These are phyloP conservation scores for Sthenelais limicola DNA, from an alignment of 2,888 invertebrate genomes.

Conservation along the genomic window DNA sequence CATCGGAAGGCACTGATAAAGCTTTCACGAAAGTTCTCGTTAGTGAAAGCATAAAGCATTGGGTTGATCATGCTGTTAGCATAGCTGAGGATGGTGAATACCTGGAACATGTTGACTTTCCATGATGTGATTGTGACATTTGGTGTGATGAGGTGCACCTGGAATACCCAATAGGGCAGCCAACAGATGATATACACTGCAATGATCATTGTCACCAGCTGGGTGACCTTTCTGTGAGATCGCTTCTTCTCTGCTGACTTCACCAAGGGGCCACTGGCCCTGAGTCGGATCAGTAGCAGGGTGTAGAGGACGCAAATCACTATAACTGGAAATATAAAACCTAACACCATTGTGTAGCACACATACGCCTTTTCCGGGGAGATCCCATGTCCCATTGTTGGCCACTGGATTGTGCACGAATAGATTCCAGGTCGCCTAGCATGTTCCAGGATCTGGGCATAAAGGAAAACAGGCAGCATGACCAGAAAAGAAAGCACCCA, in stretches of 20 bases:
- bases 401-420: conserved; percentile 49
- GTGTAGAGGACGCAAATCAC: conserved; percentile 50
- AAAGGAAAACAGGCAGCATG: conserved; percentile 52
- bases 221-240: conserved; percentile 47
- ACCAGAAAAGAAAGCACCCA: conserved; percentile 50
- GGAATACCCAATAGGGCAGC: conserved; percentile 52
- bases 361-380: conserved; percentile 42
- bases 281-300: conserved; percentile 48
- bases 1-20: conserved; percentile 53
- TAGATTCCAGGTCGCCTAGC: conserved; percentile 3
- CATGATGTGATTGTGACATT: conserved; percentile 9
- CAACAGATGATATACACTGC: conserved; percentile 48
- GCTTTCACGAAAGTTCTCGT: conserved; percentile 51
- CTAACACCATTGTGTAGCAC: conserved; percentile 48
- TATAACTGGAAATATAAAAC: conserved; percentile 49
- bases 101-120: conserved; percentile 46
- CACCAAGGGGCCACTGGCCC: conserved; percentile 32
- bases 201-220: conserved; percentile 48
- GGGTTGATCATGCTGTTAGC: conserved; percentile 54
- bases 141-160: conserved; percentile 42
- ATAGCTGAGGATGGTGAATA: conserved; percentile 51
- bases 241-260: conserved; percentile 13
- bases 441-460: conserved; percentile 38
- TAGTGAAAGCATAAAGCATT: conserved; percentile 54
- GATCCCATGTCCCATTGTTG: conserved; percentile 29